A percentile compares a stretch with the other conserved stretches of the same genome.
phyloP scores from a whole-genome alignment of 2,113 vertebrate genomes.

The Tragelaphus strepsiceros region DNA sequence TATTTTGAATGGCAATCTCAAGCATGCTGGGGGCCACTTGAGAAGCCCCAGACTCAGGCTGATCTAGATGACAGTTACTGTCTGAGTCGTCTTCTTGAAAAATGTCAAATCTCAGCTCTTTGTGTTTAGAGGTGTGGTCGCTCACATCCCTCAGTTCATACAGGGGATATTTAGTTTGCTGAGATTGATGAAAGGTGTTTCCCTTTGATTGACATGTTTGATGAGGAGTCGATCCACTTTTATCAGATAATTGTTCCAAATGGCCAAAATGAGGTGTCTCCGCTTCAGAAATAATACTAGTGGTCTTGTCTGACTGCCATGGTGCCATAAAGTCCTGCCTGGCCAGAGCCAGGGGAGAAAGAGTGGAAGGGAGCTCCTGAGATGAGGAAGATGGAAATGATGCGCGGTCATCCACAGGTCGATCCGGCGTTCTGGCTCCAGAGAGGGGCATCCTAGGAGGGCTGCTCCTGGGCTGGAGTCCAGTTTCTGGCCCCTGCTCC shows the following conservation, averaged over 20 bases:
- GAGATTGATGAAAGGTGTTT: not conserved
- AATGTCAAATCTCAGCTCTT: not conserved
- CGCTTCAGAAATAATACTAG: rapidly evolving
- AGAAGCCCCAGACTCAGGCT: not conserved
- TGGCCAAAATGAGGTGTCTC: not conserved
- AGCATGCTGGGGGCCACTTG: slow-evolving; percentile 45
- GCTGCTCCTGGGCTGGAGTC: not conserved
- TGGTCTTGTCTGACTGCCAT: rapidly evolving
- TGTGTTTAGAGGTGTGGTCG: not conserved
- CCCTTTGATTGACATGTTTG: not conserved
- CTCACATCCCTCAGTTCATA: not conserved
- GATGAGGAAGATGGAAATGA: not conserved
- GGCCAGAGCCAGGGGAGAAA: not conserved
- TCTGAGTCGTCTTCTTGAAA: slow-evolving; percentile 61
- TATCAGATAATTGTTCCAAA: not conserved
- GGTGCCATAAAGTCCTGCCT: not conserved
- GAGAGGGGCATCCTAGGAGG: not conserved
- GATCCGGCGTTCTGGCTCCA: not conserved
- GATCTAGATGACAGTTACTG: slow-evolving; percentile 17
- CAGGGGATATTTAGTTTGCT: not conserved
- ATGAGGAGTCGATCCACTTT: not conserved
- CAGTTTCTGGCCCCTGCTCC: not conserved
- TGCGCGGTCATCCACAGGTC: not conserved
- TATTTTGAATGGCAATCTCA: slow-evolving; percentile 72
- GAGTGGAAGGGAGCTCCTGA: not conserved